Conservation (phyloP, 1,140 invertebrate species). For the Tribolium madens region DNA sequence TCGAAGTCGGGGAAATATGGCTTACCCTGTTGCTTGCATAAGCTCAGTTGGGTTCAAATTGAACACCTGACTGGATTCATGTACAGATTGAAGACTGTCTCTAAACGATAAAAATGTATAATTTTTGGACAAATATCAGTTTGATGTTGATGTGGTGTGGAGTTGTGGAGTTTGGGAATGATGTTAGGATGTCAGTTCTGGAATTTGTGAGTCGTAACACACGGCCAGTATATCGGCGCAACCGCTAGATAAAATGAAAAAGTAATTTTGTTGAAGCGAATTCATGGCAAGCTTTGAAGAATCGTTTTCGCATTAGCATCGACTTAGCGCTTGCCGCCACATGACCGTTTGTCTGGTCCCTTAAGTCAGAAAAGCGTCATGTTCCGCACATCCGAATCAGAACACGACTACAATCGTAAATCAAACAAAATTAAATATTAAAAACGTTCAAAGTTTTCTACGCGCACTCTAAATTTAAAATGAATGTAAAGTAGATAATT, state of each 20-base stretch:
- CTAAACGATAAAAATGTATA: too few species aligned
- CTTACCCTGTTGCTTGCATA: neutral
- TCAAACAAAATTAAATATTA: slow-evolving; percentile 67
- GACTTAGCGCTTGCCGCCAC: slow-evolving; percentile 63
- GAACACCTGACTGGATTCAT: neutral
- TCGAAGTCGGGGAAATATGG: neutral
- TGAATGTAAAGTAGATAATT: slow-evolving; percentile 67
- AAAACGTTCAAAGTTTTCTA: slow-evolving; percentile 64
- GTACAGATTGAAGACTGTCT: neutral
- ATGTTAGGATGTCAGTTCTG: slow-evolving; percentile 33
- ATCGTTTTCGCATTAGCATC: slow-evolving; percentile 64
- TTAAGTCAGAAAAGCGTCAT: slow-evolving; percentile 29
- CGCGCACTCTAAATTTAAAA: slow-evolving; percentile 65
- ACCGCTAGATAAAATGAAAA: slow-evolving; percentile 64
- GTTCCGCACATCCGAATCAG: slow-evolving; percentile 58
- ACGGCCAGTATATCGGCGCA: slow-evolving; percentile 54
- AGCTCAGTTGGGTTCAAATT: neutral
- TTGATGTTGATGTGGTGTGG: neutral
- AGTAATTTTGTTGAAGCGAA: slow-evolving; percentile 65
- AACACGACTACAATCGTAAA: slow-evolving; percentile 65
- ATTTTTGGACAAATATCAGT: neutral
- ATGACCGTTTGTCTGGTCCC: slow-evolving; percentile 50
- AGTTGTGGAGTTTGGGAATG: slow-evolving; percentile 1
- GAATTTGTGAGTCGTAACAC: slow-evolving; percentile 34
- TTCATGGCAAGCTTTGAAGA: slow-evolving; percentile 62